phyloP scores from a whole-genome alignment of 2,797 vertebrate species.

The Valencia hispanica region DNA sequence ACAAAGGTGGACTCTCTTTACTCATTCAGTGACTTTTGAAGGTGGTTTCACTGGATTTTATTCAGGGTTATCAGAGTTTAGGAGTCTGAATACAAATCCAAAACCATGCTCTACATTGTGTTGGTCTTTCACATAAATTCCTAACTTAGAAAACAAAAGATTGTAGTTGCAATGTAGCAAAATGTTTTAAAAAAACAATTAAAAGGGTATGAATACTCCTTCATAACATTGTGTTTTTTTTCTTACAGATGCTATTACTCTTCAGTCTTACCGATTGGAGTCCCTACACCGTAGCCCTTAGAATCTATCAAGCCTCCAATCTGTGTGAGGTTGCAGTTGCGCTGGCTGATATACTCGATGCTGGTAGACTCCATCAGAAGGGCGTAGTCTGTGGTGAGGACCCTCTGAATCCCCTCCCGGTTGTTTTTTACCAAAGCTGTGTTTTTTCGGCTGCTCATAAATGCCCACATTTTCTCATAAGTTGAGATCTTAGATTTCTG shows the following conservation, averaged over 20 bases:
- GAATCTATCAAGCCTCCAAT: slow-evolving; percentile 97
- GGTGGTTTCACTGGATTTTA: no score
- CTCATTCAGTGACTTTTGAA: not conserved
- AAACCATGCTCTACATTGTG: not conserved
- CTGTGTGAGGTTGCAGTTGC: slow-evolving; percentile 99
- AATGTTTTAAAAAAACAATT: not conserved
- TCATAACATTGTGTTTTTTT: not conserved
- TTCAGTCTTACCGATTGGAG: slow-evolving; percentile 91
- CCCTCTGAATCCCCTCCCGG: slow-evolving; percentile 93
- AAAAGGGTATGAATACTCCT: not conserved
- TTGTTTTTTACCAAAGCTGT: slow-evolving; percentile 95
- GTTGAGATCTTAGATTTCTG: slow-evolving; percentile 99
- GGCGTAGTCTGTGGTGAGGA: slow-evolving; percentile 95
- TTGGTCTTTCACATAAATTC: not conserved
- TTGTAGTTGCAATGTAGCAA: not conserved
- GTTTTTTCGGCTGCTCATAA: slow-evolving; percentile 98
- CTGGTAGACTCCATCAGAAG: slow-evolving; percentile 98
- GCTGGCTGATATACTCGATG: slow-evolving; percentile 97
- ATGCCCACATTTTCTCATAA: slow-evolving; percentile 99
- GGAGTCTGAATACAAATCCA: not conserved
- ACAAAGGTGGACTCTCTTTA: not conserved
- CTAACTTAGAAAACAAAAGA: not conserved
- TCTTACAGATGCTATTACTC: not conserved
- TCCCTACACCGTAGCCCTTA: slow-evolving; percentile 98
- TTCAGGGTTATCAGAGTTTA: no score